Base-by-base conservation (phyloP, 2,797 vertebrate genomes). In the Potorous gilbertii region DNA sequence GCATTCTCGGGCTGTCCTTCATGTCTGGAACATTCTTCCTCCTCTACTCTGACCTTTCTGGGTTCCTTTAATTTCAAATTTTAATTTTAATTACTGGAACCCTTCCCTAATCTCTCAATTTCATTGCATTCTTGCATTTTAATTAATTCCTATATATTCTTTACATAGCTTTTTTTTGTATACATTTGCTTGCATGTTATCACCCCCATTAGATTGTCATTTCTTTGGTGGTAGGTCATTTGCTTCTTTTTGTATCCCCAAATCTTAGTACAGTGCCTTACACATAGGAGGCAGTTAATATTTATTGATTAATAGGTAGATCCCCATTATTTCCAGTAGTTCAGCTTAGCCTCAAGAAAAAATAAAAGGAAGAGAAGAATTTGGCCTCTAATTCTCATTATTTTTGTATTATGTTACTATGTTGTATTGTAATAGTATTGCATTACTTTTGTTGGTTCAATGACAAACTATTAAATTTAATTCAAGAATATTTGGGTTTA, bases 331-430 rank as follows among this genome's bases (percentile, higher is more conserved):
- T 95, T 90, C 55, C 50, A 0, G 16, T 90, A 93, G 90, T 59
- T 55, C 13, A 55, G 1, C 40, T 18, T 50, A 95, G 57, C 66
- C 56, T 57, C 34, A 40, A 46, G 21, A 34, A 31, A 8, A 96
- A 92, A 56, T 16, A 90, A 92, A 90, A 94, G 28, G 81, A 94
- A 90, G 28, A 62, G 31, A 91, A n/a, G 93, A 66, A 55, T 34
- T 46, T 24, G 34, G 1, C 24, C 55, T 81, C 12, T 14, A 90
- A 11, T 90, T 21, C 57, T 16, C 92, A 34, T 31, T 62, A 34
- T 12, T 29, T 59, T 59, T 59, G 31, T 5, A 66, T 16, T 66
- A 10, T 16, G 5, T n/a, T 34, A 16, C 31, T 66, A 16, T 74
- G 40, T 74, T 74, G 34, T 21, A 74, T 21, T 40, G 34, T 74